Base-by-base conservation (phyloP, 2,888 invertebrate species). In the Stenodera caucasica region DNA sequence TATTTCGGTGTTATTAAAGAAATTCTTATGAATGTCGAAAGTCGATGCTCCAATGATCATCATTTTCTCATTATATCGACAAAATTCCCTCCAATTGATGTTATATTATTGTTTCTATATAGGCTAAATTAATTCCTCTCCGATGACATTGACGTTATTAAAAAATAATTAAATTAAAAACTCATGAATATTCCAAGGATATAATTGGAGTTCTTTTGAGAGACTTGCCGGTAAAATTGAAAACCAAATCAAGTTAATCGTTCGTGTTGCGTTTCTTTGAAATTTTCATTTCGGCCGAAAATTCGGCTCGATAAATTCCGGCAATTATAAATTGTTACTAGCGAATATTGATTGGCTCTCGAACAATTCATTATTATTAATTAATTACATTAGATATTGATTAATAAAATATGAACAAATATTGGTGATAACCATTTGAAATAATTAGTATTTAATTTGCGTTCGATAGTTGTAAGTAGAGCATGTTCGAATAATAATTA, bases 141-240 rank as follows among this genome's bases (percentile, higher is more conserved):
- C 18, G 21, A 11, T 15, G 52, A 52, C 52, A 52, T 52, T 26
- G 33, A 32, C 52, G 26, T 52, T 52, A 52, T 52, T 52, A 52
- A 52, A 52, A 52, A 52, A 52, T 52, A 52, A 52, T 52, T 32
- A 52, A 52, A 52, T 52, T 52, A 18, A 33, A 51, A 52, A n/a
- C 52, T 52, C 52, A 52, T 52, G 52, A 52, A 52, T 52, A 52
- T 52, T 52, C 52, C 52, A 6, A 7, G 52, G n/a, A 32, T 33
- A 52, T 52, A 52, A 52, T 52, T 32, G 18, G 33, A 32, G 21
- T 52, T 52, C 52, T 52, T 52, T 29, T 33, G 33, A 52, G 32
- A 30, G 15, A 33, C 51, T 52, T 21, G 45, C 11, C 45, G 45
- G 21, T 21, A 12, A 45, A 45, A 21, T 45, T 45, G 21, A 45